Base-by-base conservation (phyloP, 2,888 invertebrate species). In the Polydrusus tereticollis region DNA sequence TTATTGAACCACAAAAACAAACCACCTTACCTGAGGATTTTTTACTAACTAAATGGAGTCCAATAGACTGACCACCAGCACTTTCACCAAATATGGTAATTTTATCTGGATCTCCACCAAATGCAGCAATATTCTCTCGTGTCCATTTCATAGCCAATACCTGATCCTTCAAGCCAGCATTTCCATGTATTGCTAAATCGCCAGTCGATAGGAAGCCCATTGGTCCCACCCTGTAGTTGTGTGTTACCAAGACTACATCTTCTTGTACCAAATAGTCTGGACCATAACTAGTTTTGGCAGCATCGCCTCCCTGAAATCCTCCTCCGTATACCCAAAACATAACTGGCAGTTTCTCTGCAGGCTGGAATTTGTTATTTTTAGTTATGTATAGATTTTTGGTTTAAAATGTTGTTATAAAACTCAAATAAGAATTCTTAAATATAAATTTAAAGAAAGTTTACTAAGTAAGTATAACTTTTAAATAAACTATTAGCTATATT, bases 101-200 rank as follows among this genome's bases (percentile, higher is more conserved):
- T 79, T 79, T 63, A 77, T 79, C 55, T 57, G 16, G 43, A 41
- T 36, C 36, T 23, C 50, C 50, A 50, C 50, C 50, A 50, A 50
- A 50, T 14, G 14, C 23, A 12, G n/a, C 50, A 50, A 50, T 26
- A 26, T 50, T 50, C n/a, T 26, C 26, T 50, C 26, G 23, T 4
- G 26, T 7, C 50, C 50, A 50, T 26, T 50, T 23, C 50, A 50
- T 50, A 0, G 50, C 50, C 26, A 50, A 26, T 5, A 50, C 50
- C 7, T 50, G 50, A n/a, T 50, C 50, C 7, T 50, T 50, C 26
- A 50, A 26, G 1, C 50, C 50, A 14, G 50, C 50, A 50, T 50
- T 50, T 0, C 50, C 50, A n/a, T 26, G 23, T 7, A 50, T 50
- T 14, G 26, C 50, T 14, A 26, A 26, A 26, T 50, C 50, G 2